Percentiles rank a stretch among this genome's conserved stretches.
phyloP scores from a whole-genome alignment of 2,113 vertebrate species.

The Mormyrus lacerda region DNA sequence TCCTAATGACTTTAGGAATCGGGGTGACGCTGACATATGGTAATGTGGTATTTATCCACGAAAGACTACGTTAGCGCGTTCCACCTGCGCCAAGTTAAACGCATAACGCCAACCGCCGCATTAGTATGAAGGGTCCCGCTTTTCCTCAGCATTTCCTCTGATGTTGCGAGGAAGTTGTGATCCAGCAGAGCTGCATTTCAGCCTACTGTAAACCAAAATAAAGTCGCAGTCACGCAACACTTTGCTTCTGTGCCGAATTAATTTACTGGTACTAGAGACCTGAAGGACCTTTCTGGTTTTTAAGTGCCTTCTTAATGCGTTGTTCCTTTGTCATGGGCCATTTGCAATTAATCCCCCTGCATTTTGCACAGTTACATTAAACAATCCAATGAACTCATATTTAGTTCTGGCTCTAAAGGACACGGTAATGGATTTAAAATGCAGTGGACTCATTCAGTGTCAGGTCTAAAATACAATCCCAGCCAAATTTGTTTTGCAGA shows the following conservation, averaged over 20 bases:
- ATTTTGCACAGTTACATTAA: conserved; percentile 69
- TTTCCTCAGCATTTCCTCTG: neutral
- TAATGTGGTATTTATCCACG: neutral
- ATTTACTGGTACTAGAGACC: conserved; percentile 52
- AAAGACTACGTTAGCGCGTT: neutral
- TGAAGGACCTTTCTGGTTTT: conserved; percentile 57
- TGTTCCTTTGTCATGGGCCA: conserved; percentile 45
- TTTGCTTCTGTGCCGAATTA: conserved; percentile 44
- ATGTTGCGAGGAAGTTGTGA: neutral
- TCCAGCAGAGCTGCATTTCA: neutral
- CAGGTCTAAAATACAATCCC: conserved; percentile 49
- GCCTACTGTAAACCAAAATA: conserved; percentile 29
- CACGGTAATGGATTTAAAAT: conserved; percentile 62
- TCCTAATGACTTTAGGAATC: neutral
- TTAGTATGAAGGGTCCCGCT: neutral
- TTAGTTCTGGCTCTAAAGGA: conserved; percentile 50
- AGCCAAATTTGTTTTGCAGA: conserved; percentile 26
- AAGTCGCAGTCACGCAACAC: conserved; percentile 41
- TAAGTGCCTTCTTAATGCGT: conserved; percentile 57
- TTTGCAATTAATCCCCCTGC: conserved; percentile 64
- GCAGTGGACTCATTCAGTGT: conserved; percentile 46
- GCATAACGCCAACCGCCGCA: neutral
- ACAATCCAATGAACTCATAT: conserved; percentile 65
- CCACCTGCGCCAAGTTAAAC: neutral
- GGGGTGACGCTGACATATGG: neutral